Evolutionary conservation across 2,113 vertebrate genomes (phyloP).

Genomic region (Regulus satrapa): DNA sequence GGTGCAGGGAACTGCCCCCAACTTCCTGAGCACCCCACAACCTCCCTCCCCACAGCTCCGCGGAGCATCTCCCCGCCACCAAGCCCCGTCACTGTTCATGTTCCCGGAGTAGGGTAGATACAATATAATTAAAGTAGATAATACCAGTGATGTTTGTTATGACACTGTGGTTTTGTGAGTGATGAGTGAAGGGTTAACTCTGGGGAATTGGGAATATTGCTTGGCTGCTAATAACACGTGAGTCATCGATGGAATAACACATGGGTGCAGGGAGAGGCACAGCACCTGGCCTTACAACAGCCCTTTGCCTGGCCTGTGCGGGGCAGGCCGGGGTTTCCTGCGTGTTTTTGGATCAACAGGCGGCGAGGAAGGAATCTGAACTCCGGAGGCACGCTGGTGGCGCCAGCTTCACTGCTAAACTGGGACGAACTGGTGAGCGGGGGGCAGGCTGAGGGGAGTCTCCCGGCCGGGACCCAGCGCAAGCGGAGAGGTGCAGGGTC

Average conservation of each 20-base stretch:
- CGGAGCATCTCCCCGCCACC: not conserved
- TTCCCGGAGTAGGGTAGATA: not conserved
- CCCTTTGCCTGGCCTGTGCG: not conserved
- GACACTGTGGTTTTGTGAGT: slow-evolving; percentile 28
- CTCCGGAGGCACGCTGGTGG: accelerated
- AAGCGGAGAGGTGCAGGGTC: not conserved
- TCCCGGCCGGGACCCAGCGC: not conserved
- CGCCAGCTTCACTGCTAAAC: accelerated
- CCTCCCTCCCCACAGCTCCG: not conserved
- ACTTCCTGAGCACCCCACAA: not conserved
- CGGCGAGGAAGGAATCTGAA: not conserved
- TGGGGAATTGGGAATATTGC: slow-evolving; percentile 57
- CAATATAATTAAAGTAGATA: slow-evolving; percentile 38
- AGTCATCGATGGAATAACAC: slow-evolving; percentile 46
- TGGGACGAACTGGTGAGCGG: not conserved
- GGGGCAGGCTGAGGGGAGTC: not conserved
- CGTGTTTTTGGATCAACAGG: not conserved
- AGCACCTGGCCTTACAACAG: not conserved
- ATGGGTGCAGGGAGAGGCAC: slow-evolving; percentile 31
- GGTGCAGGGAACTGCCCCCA: not conserved
- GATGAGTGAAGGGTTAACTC: slow-evolving; percentile 57
- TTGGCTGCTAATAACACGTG: slow-evolving; percentile 54
- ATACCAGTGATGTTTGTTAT: slow-evolving; percentile 38
- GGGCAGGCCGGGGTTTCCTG: not conserved
- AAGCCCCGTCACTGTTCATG: not conserved